Evolutionary conservation across 2,113 vertebrate species (phyloP), one percentile per base, ranked within the genome.

Genomic region (Excalfactoria chinensis): DNA sequence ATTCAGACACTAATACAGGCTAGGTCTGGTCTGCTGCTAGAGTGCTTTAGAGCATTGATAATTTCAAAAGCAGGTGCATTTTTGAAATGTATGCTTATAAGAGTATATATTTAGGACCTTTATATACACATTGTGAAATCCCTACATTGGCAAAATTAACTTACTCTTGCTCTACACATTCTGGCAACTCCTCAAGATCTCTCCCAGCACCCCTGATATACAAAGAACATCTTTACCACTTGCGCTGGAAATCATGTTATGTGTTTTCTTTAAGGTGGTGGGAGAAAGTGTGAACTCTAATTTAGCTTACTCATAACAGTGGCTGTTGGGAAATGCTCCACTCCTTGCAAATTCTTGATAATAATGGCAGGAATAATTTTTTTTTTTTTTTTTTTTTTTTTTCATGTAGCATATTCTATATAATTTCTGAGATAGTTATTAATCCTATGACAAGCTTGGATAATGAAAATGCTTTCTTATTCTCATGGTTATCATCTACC

Each of bases 351-450:
- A 74, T 90, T 85, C 44, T 70, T 93, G 26, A 55, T 76, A 73
- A 79, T n/a, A 66, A 75, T n/a, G 26, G 5, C 12, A 87, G 53
- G 34, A 89, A 73, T 11, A 28, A 58, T 80, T 90, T 90, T 90
- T 90, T 90, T 90, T 92, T 76, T 90, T 90, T 90, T 92, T 76
- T 90, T 90, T 90, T 92, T 76, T 90, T 90, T 90, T 92, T 90
- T 60, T 60, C 55, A 76, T 90, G 55, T 56, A 62, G 10, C 32
- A n/a, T 70, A 46, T n/a, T 62, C 49, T 83, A 3, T 82, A 58
- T 77, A 80, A 58, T 51, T 80, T 85, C 56, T 66, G 55, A 86
- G 75, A 70, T 55, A 75, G 18, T 78, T 78, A 84, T 87, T 91
- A 93, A 56, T 87, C 25, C 26, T 79, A 17, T 68, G 48, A 85